phyloP scores from a whole-genome alignment of 2,797 vertebrate genomes.

The Halcyon leucocephala region DNA sequence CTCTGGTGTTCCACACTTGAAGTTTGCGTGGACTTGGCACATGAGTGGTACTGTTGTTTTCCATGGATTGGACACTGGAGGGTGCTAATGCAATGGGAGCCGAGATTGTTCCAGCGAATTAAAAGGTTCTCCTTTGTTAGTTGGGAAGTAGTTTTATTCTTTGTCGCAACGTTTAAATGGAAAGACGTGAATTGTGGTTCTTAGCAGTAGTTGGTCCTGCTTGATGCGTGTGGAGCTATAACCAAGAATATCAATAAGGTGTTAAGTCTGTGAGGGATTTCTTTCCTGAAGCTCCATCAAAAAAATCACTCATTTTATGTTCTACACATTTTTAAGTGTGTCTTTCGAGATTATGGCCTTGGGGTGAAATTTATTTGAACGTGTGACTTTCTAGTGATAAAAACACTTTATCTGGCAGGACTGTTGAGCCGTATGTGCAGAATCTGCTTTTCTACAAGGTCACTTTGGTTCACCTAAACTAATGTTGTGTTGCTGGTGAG shows the following conservation, averaged over 20 bases:
- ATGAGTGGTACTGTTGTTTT: constrained; percentile 38
- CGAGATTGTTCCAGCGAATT: neutral
- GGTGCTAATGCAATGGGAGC: constrained; percentile 73
- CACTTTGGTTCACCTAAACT: neutral
- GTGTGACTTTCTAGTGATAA: constrained; percentile 45
- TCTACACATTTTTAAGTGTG: constrained; percentile 17
- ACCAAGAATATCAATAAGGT: constrained; percentile 29
- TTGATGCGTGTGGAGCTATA: neutral
- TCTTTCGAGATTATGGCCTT: constrained; percentile 16
- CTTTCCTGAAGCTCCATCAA: neutral
- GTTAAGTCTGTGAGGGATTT: neutral
- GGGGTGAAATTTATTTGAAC: constrained; percentile 34
- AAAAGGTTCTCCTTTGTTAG: constrained; percentile 23
- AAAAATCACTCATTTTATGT: constrained; percentile 3
- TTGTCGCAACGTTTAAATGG: constrained; percentile 34
- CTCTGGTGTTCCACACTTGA: neutral
- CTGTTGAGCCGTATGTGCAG: neutral
- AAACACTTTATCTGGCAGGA: constrained; percentile 18
- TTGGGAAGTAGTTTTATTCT: constrained; percentile 17
- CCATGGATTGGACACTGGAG: constrained; percentile 70
- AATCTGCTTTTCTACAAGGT: constrained; percentile 11
- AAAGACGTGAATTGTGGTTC: neutral
- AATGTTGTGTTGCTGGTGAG: neutral
- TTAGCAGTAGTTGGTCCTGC: neutral
- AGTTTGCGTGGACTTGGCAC: neutral